A percentile compares a stretch with the other conserved stretches of the same genome.
Conservation (phyloP, 2,888 invertebrate genomes). For the Barypeithes pellucidus region DNA sequence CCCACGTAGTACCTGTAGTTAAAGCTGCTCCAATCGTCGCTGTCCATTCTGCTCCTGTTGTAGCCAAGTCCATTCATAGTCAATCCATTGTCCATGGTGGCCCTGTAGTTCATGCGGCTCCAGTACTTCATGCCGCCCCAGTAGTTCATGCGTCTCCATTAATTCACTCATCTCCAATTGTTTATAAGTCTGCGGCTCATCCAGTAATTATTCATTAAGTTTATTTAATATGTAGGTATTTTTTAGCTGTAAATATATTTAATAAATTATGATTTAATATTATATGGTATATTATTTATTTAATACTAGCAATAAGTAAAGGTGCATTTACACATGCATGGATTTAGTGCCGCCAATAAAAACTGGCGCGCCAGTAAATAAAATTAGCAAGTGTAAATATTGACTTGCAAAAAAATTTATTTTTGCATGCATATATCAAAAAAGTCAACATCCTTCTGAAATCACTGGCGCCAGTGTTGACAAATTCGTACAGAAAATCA, state of each 20-base stretch:
- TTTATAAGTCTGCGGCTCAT: conserved; percentile 12
- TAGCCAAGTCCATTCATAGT: conserved; percentile 42
- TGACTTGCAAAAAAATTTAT: no score
- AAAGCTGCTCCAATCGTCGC: conserved; percentile 53
- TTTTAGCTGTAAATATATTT: neutral
- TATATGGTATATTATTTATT: no score
- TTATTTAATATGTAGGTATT: neutral
- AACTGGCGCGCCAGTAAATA: no score
- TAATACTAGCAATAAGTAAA: no score
- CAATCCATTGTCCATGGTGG: conserved; percentile 46
- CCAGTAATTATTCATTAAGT: conserved; percentile 55
- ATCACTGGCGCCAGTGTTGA: no score
- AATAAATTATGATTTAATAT: neutral
- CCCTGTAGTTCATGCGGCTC: conserved; percentile 59
- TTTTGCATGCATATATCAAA: no score
- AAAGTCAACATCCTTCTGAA: no score
- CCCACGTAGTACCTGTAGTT: conserved; percentile 31
- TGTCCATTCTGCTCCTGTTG: conserved; percentile 33
- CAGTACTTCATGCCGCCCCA: conserved; percentile 30
- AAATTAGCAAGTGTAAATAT: no score
- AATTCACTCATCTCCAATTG: conserved; percentile 59
- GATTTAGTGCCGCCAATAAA: no score
- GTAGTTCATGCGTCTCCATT: conserved; percentile 3
- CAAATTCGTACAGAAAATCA: no score
- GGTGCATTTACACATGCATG: no score